Evolutionary conservation across 1,140 invertebrate genomes (phyloP).

Genomic region (Polyergus mexicanus): DNA sequence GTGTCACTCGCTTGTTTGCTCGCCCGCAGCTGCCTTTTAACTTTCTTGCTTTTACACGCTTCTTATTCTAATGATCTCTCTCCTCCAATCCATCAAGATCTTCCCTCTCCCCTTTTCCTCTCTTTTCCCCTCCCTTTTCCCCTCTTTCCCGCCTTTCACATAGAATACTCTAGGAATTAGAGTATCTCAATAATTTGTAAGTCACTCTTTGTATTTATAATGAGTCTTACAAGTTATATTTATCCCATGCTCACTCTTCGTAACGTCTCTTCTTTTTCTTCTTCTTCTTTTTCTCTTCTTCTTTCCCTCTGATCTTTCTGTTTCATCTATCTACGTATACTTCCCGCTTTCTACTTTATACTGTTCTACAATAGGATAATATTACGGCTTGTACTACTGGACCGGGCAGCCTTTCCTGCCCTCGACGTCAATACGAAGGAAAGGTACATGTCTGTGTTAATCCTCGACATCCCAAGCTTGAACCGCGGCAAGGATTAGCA

Average conservation of each 20-base stretch:
- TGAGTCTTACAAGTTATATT: constrained; percentile 9
- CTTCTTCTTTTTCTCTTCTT: neutral
- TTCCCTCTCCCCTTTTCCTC: neutral
- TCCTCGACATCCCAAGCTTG: constrained; percentile 46
- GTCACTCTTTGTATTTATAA: neutral
- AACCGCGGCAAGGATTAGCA: constrained; percentile 49
- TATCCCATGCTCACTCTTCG: neutral
- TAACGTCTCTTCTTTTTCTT: neutral
- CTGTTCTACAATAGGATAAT: constrained; percentile 60
- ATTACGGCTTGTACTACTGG: constrained; percentile 62
- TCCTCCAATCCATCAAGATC: neutral
- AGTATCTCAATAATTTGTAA: neutral
- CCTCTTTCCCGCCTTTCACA: too few relatives aligned
- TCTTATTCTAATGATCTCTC: constrained; percentile 50
- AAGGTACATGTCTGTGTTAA: constrained; percentile 60
- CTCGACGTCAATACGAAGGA: constrained; percentile 53
- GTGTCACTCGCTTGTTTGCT: constrained; percentile 57
- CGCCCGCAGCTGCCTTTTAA: constrained; percentile 53
- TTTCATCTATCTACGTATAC: constrained; percentile 50
- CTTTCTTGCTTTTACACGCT: constrained; percentile 64
- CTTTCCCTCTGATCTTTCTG: constrained; percentile 44
- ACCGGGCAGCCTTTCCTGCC: constrained; percentile 57
- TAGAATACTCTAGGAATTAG: neutral
- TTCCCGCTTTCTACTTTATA: constrained; percentile 60
- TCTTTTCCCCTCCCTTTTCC: neutral